These are phyloP conservation scores for Nyleta sp. DNA, from an alignment of 2,888 invertebrate species.

Conservation along the genomic window DNA sequence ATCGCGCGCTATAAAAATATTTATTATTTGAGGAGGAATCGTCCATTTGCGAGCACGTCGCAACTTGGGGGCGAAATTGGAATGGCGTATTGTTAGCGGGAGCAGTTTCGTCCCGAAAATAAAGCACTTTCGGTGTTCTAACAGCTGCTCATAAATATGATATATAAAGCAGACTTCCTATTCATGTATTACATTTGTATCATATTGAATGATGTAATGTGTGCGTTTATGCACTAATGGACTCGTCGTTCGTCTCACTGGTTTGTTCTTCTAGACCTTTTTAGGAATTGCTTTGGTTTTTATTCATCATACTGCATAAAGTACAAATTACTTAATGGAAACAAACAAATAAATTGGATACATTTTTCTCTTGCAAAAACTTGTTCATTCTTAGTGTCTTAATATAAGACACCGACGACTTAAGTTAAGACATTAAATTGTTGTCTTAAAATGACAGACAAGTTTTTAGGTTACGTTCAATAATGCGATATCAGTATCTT, in stretches of 20 bases:
- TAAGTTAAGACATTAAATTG: too few relatives aligned
- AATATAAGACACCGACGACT: too few relatives aligned
- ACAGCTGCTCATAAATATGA: constrained; percentile 65
- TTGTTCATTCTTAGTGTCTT: too few relatives aligned
- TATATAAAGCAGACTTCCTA: constrained; percentile 46
- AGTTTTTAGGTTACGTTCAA: too few relatives aligned
- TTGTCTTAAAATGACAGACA: too few relatives aligned
- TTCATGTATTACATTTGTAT: constrained; percentile 55
- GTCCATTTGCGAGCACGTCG: constrained; percentile 50
- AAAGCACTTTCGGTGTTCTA: constrained; percentile 60
- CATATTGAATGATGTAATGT: constrained; percentile 43
- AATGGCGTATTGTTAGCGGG: constrained; percentile 47
- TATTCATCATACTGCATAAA: too few relatives aligned
- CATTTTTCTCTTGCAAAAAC: too few relatives aligned
- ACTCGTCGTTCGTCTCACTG: constrained; percentile 10
- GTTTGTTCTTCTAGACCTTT: too few relatives aligned
- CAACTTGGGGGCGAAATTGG: constrained; percentile 51
- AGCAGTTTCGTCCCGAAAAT: constrained; percentile 55
- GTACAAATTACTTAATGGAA: too few relatives aligned
- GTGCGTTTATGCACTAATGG: constrained; percentile 47
- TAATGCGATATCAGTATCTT: too few relatives aligned
- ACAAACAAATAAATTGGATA: too few relatives aligned
- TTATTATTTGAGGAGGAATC: constrained; percentile 54
- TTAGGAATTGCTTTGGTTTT: too few relatives aligned
- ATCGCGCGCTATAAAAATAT: constrained; percentile 52